Evolutionary conservation across 35 echinoderm and acorn worm species (phyloP).

Genomic region (Apostichopus japonicus): DNA sequence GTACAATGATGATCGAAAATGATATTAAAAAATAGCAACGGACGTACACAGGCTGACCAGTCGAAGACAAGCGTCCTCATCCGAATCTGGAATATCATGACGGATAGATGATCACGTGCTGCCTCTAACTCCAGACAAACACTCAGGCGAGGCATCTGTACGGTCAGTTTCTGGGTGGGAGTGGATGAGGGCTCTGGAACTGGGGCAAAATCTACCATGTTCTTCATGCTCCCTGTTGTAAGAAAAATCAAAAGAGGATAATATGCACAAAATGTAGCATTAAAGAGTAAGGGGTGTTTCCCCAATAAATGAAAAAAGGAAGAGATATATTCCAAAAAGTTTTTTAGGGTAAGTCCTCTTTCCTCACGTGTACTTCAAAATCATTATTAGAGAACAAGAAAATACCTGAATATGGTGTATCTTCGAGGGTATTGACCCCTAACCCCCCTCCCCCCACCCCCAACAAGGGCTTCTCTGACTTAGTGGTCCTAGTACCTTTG

Average conservation of each 20-base stretch:
- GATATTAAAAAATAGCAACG: neutral
- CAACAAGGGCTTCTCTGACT: too few relatives aligned
- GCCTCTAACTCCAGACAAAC: slow-evolving; percentile 75
- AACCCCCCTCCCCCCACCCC: too few relatives aligned
- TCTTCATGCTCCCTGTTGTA: slow-evolving; percentile 80
- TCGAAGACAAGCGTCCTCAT: slow-evolving; percentile 64
- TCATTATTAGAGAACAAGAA: neutral
- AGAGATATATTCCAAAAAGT: too few relatives aligned
- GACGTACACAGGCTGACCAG: slow-evolving; percentile 76
- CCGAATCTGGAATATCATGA: slow-evolving; percentile 69
- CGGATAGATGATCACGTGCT: slow-evolving; percentile 66
- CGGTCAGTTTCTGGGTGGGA: slow-evolving; percentile 65
- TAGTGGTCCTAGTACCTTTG: too few relatives aligned
- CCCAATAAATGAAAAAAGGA: too few relatives aligned
- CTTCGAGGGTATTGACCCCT: too few relatives aligned
- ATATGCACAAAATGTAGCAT: too few relatives aligned
- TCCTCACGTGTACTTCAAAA: too few relatives aligned
- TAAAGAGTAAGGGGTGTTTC: too few relatives aligned
- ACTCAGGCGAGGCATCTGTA: slow-evolving; percentile 71
- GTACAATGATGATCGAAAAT: neutral
- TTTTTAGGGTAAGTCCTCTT: too few relatives aligned
- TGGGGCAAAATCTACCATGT: slow-evolving; percentile 90
- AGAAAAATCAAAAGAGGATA: too few relatives aligned
- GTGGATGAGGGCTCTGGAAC: slow-evolving; percentile 58
- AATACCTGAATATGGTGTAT: too few relatives aligned